Evolutionary conservation across 1,140 invertebrate species (phyloP).

Genomic region (Frieseomelitta varia): DNA sequence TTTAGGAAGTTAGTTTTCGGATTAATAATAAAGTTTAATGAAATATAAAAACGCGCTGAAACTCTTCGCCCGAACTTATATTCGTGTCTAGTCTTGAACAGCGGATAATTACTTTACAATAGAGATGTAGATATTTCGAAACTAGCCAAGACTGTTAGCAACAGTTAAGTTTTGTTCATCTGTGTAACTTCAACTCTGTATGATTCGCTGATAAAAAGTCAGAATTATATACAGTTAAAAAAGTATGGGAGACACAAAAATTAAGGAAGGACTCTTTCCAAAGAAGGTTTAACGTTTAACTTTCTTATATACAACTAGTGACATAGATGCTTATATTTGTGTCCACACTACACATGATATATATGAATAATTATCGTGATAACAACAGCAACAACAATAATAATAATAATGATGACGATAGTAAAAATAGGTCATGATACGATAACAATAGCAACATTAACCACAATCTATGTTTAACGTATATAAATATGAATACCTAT

Average conservation of each 20-base stretch:
- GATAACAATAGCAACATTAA: background rate
- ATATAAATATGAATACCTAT: background rate
- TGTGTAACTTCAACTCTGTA: background rate
- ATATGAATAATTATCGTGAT: background rate
- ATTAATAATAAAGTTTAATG: background rate
- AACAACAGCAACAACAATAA: slow-evolving; percentile 2
- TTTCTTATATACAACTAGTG: background rate
- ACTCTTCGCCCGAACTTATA: background rate
- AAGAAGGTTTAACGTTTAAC: background rate
- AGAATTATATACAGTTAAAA: background rate
- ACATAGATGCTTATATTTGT: background rate
- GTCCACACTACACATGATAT: background rate
- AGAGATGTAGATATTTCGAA: no score
- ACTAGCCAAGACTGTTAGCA: no score
- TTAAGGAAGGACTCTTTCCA: background rate
- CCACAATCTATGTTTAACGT: background rate
- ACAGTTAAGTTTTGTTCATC: background rate
- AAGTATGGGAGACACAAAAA: no score
- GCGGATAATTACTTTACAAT: no score
- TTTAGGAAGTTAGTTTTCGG: background rate
- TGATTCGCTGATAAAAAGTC: no score
- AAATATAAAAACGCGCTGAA: background rate
- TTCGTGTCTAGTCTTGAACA: no score
- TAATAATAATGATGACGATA: background rate
- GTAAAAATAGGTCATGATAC: background rate